Evolutionary conservation across 2,797 vertebrate genomes (phyloP), one percentile per base, ranked within the genome.

Genomic region (Buceros bicornis): DNA sequence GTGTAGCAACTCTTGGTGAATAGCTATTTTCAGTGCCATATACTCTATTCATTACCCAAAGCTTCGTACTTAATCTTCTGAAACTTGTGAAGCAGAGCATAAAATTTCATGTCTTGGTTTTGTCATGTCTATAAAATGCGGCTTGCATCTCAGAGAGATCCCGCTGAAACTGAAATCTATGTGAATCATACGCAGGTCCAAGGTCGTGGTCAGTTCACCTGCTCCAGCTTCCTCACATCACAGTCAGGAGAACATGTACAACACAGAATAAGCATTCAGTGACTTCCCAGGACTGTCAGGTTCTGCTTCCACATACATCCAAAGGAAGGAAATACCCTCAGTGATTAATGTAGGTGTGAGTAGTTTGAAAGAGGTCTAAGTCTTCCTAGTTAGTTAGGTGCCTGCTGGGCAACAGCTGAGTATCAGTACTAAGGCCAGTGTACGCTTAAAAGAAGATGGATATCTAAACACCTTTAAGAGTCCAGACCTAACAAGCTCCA

Each of bases 261-360:
- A 50, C 3, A 11, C 11, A 40, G 65, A 51, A 43, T 1, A 2
- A 19, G 15, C 5, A 18, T 33, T 61, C 2, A 4, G 3, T 3
- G 8, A 8, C 58, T 50, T 28, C 42, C 8, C 56, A 15, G 22
- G 28, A 73, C 35, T 65, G 16, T 19, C 25, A 72, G 42, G 43
- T 29, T 29, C n/a, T 76, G 24, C 21, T 76, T 58, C 33, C 43
- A 15, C 7, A 0, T 40, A 16, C 10, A 17, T 35, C 11, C 8
- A 47, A 51, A 14, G 14, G 62, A 50, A 84, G n/a, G n/a, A 81
- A 90, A 77, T 50, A 37, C 2, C 5, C 17, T 45, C 31, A 47
- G 0, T 42, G 53, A 62, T 47, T 62, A 50, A 25, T 8, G 20
- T 26, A n/a, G 20, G 14, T 67, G 26, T 47, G 8, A 94, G 35